phyloP scores from a whole-genome alignment of 2,113 vertebrate species.

The Hylia prasina region DNA sequence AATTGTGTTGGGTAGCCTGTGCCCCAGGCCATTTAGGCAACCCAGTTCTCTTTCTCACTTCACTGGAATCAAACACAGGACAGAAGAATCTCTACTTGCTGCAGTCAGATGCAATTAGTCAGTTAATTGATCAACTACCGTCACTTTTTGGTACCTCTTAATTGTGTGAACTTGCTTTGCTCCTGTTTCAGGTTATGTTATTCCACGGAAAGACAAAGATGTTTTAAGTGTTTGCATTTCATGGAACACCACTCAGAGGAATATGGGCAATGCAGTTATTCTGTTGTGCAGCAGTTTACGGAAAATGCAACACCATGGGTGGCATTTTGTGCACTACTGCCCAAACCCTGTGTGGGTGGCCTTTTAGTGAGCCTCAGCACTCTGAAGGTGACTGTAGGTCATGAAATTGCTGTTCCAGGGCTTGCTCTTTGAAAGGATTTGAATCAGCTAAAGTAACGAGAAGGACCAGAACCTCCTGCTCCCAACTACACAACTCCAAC shows the following conservation, averaged over 20 bases:
- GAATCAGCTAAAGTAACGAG: background rate
- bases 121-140: background rate
- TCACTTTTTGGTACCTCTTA: background rate
- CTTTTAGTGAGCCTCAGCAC: background rate
- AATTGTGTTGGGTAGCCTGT: fast-evolving
- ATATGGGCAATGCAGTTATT: background rate
- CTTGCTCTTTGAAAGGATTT: background rate
- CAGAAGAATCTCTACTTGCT: background rate
- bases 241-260: background rate
- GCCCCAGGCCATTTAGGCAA: background rate
- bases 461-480: background rate
- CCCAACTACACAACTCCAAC: background rate
- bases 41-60: background rate
- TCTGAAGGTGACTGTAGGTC: background rate
- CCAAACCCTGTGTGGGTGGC: background rate
- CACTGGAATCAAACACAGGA: background rate
- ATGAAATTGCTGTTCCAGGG: background rate
- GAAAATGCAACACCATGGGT: fast-evolving
- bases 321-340: background rate
- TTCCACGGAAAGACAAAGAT: background rate
- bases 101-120: background rate
- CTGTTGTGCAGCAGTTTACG: background rate
- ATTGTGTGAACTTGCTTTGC: background rate
- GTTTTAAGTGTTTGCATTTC: background rate
- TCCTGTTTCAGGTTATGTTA: background rate